These are phyloP conservation scores for Stichopus horrens DNA, from an alignment of 53 echinoderm and acorn worm species.

Conservation along the genomic window DNA sequence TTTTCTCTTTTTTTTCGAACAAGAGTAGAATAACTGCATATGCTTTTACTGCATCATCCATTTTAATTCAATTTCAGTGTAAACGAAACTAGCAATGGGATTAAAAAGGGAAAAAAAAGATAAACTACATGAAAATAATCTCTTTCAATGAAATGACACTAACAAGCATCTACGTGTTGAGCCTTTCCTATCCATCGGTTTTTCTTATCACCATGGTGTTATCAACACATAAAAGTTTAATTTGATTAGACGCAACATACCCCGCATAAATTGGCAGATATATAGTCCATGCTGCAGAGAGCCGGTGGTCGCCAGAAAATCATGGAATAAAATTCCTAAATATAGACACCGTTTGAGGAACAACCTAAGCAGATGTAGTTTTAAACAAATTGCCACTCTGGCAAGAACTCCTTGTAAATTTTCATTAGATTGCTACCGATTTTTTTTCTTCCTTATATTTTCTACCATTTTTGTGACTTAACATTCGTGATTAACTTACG, in stretches of 20 bases:
- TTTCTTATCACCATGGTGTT: neutral
- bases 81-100: neutral
- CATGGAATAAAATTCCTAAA: neutral
- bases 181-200: neutral
- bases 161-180: neutral
- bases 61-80: neutral
- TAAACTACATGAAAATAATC: neutral
- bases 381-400: neutral
- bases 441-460: neutral
- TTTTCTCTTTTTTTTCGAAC: too few species aligned
- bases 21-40: neutral
- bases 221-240: neutral
- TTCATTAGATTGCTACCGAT: neutral
- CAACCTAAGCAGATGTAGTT: neutral
- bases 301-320: neutral
- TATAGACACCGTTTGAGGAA: neutral
- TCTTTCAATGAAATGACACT: neutral
- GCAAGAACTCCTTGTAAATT: neutral
- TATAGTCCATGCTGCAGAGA: neutral
- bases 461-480: neutral
- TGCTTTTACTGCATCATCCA: neutral
- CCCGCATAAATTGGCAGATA: neutral
- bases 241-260: neutral
- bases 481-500: neutral
- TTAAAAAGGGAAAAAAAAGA: neutral